phyloP scores from a whole-genome alignment of 2,888 invertebrate genomes.

The Caradrina clavipalpis region DNA sequence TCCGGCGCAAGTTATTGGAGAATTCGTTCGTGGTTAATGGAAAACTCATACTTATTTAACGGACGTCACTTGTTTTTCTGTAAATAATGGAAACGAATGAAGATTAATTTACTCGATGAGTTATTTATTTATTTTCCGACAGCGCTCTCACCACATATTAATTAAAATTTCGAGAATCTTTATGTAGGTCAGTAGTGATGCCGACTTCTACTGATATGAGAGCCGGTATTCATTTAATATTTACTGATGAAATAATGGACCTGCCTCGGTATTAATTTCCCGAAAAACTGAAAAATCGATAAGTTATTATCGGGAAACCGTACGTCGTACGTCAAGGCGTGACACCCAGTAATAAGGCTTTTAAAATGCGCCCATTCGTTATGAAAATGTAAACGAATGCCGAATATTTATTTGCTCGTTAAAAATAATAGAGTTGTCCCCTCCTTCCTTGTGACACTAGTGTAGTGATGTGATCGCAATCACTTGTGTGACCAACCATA shows the following conservation, averaged over 20 bases:
- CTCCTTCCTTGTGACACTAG: conserved; percentile 52
- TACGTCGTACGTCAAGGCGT: conserved; percentile 72
- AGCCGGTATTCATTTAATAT: neutral
- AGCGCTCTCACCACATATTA: neutral
- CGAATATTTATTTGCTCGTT: conserved; percentile 78
- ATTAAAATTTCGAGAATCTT: neutral
- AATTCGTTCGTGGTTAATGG: conserved; percentile 56
- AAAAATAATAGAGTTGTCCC: conserved; percentile 74
- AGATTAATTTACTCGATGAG: conserved; percentile 44
- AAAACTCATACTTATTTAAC: conserved; percentile 59
- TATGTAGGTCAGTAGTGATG: neutral
- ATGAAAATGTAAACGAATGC: conserved; percentile 77
- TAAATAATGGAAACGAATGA: conserved; percentile 51
- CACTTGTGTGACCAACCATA: conserved; percentile 36
- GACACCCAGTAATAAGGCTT: conserved; percentile 81
- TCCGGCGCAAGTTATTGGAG: conserved; percentile 66
- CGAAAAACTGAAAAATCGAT: conserved; percentile 69
- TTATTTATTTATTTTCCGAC: conserved; percentile 28
- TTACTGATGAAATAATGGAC: conserved; percentile 26
- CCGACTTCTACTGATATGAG: neutral
- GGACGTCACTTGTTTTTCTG: conserved; percentile 44
- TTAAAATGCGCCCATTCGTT: conserved; percentile 82
- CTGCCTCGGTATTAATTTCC: conserved; percentile 47
- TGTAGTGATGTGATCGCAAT: conserved; percentile 52
- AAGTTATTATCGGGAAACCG: conserved; percentile 71